These are phyloP conservation scores for Thunnus maccoyii DNA, from an alignment of 2,113 vertebrate genomes.

Conservation along the genomic window DNA sequence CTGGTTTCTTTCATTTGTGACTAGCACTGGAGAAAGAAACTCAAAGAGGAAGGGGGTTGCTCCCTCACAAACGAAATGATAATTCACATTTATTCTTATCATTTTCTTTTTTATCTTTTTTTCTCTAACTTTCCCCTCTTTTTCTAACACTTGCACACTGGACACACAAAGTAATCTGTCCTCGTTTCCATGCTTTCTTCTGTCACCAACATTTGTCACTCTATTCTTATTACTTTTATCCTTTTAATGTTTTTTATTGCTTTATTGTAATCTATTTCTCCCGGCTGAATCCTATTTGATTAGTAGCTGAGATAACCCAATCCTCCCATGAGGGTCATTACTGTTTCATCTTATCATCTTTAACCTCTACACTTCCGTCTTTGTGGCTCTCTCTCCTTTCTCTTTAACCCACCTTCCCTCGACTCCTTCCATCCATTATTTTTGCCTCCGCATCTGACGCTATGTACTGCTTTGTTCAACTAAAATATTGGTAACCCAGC, in stretches of 20 bases:
- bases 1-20: slow-evolving; percentile 20
- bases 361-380: slow-evolving; percentile 40
- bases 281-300: slow-evolving; percentile 40
- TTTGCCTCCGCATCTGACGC: not conserved
- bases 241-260: slow-evolving; percentile 37
- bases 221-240: slow-evolving; percentile 9
- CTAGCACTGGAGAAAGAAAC: not conserved
- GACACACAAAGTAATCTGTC: not conserved
- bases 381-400: not conserved
- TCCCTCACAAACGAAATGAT: slow-evolving; percentile 3
- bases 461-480: slow-evolving; percentile 45
- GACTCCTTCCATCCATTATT: not conserved
- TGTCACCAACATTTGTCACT: slow-evolving; percentile 1
- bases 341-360: slow-evolving; percentile 46
- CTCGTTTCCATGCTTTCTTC: not conserved
- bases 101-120: not conserved
- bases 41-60: not conserved
- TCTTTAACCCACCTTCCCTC: slow-evolving; percentile 17
- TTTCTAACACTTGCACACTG: not conserved
- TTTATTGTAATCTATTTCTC: slow-evolving; percentile 34
- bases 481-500: slow-evolving; percentile 29
- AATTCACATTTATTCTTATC: not conserved
- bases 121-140: not conserved
- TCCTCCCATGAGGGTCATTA: slow-evolving; percentile 30
- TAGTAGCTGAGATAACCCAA: slow-evolving; percentile 25